These are phyloP conservation scores for Arge pagana DNA, from an alignment of 2,888 invertebrate genomes.

Conservation along the genomic window DNA sequence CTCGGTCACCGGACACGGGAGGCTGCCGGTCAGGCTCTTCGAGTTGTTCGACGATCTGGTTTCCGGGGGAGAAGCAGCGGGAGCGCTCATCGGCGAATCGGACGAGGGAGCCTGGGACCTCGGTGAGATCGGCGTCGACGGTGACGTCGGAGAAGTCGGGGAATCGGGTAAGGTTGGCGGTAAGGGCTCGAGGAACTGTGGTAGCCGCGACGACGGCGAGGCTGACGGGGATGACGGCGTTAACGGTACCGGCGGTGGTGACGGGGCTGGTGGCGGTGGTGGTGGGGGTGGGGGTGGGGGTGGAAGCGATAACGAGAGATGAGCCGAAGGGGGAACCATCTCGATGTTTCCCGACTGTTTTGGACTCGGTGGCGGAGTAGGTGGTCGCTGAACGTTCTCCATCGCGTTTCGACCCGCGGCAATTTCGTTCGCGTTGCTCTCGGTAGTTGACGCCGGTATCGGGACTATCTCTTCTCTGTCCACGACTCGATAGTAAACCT, in stretches of 20 bases:
- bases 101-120: constrained; percentile 32
- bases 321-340: neutral
- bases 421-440: constrained; percentile 23
- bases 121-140: too few species aligned
- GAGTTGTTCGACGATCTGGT: constrained; percentile 26
- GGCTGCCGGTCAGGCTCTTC: constrained; percentile 32
- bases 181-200: neutral
- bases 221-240: neutral
- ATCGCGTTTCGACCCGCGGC: constrained; percentile 29
- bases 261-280: too few species aligned
- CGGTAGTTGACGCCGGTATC: constrained; percentile 15
- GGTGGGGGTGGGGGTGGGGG: too few species aligned
- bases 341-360: constrained; percentile 30
- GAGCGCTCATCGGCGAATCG: constrained; percentile 29
- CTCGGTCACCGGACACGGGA: too few species aligned
- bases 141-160: too few species aligned
- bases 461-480: constrained; percentile 34
- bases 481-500: constrained; percentile 43
- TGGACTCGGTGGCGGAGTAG: constrained; percentile 51
- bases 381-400: constrained; percentile 49
- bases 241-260: neutral
- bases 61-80: neutral
- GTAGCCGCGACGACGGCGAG: too few species aligned
- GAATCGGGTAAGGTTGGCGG: neutral
- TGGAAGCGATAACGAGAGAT: neutral